These are phyloP conservation scores for Neotragus pygmaeus DNA, from an alignment of 2,113 vertebrate genomes.

Conservation along the genomic window DNA sequence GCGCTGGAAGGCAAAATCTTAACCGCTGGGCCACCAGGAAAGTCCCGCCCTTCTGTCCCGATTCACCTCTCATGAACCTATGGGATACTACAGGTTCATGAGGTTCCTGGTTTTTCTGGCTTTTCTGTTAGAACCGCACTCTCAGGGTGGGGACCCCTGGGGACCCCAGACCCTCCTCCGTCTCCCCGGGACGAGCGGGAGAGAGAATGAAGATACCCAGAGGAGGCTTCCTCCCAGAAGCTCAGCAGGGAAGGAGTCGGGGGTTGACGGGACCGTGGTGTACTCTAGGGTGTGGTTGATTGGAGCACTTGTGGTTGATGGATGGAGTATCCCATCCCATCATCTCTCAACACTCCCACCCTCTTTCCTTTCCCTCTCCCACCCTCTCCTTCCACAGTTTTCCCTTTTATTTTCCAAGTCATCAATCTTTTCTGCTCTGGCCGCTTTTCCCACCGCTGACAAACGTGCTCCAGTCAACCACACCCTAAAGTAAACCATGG, in stretches of 20 bases:
- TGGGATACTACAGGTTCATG: background rate
- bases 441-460: background rate
- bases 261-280: no score
- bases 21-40: background rate
- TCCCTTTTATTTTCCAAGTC: background rate
- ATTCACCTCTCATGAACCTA: background rate
- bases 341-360: background rate
- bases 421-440: background rate
- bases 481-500: background rate
- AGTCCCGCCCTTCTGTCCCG: background rate
- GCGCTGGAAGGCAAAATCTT: background rate
- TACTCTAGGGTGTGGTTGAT: background rate
- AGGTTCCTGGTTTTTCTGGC: background rate
- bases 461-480: background rate
- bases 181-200: background rate
- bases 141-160: accelerated
- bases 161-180: background rate
- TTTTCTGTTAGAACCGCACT: background rate
- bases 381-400: background rate
- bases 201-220: background rate
- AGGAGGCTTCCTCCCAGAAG: background rate
- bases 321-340: background rate
- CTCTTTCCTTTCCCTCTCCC: background rate
- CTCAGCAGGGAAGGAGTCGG: background rate
- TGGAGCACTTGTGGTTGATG: background rate